A percentile compares a stretch with the other conserved stretches of the same genome.
phyloP scores from a whole-genome alignment of 2,797 vertebrate genomes.

The Sebastiscus albofasciatus region DNA sequence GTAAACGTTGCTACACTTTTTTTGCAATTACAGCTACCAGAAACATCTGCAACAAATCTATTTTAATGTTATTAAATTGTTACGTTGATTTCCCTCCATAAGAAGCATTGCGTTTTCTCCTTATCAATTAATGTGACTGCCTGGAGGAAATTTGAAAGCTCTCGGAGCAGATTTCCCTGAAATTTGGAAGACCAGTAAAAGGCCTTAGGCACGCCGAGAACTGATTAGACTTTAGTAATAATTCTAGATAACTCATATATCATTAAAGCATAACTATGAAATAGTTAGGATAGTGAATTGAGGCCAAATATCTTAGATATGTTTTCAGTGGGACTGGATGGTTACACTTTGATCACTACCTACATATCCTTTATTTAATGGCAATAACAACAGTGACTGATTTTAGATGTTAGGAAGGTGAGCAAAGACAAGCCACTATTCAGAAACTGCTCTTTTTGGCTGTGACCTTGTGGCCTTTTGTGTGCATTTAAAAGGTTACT shows the following conservation, averaged over 20 bases:
- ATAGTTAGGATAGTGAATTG: neutral
- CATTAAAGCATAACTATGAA: neutral
- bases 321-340: neutral
- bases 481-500: constrained; percentile 21
- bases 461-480: constrained; percentile 9
- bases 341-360: neutral
- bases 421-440: neutral
- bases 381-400: neutral
- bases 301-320: neutral
- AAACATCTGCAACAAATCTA: neutral
- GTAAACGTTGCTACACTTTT: neutral
- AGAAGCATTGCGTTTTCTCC: neutral
- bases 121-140: neutral
- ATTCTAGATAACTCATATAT: neutral
- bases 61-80: neutral
- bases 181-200: neutral
- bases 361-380: neutral
- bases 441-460: neutral
- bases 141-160: neutral
- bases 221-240: neutral
- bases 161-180: neutral
- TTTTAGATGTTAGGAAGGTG: neutral
- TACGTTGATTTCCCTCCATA: neutral
- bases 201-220: neutral
- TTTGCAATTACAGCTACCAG: neutral